These are phyloP conservation scores for Chesias legatella DNA, from an alignment of 2,888 invertebrate genomes.

Conservation along the genomic window DNA sequence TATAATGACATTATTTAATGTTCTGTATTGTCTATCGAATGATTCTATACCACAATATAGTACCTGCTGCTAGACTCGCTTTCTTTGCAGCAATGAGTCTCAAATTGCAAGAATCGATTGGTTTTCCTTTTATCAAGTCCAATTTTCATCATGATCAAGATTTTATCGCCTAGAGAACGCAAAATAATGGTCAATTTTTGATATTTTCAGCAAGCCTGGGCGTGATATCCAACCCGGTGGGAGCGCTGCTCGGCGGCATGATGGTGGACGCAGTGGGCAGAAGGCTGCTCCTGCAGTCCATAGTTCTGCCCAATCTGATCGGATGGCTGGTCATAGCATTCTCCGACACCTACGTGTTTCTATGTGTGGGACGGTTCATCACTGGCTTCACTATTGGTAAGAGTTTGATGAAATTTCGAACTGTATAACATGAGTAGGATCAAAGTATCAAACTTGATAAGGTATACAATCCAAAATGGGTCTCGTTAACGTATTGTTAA, in stretches of 20 bases:
- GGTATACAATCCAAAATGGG: too few relatives aligned
- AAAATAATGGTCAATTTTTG: too few relatives aligned
- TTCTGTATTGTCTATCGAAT: too few relatives aligned
- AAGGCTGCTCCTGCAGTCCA: constrained; percentile 82
- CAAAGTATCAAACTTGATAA: too few relatives aligned
- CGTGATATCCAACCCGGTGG: constrained; percentile 86
- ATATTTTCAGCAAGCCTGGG: constrained; percentile 83
- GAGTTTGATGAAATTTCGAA: constrained; percentile 22
- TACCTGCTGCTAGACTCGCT: too few relatives aligned
- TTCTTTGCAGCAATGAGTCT: too few relatives aligned
- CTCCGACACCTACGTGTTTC: constrained; percentile 80
- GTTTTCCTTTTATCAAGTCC: too few relatives aligned
- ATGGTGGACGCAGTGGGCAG: constrained; percentile 84
- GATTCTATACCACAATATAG: too few relatives aligned
- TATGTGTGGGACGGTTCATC: constrained; percentile 84
- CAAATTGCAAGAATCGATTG: too few relatives aligned
- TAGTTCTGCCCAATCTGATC: constrained; percentile 83
- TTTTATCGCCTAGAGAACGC: too few relatives aligned
- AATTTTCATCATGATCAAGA: too few relatives aligned
- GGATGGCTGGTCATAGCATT: constrained; percentile 86
- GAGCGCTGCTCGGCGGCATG: constrained; percentile 84
- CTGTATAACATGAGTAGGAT: not conserved
- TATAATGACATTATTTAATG: too few relatives aligned
- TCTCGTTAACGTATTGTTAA: not conserved
- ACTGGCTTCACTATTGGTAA: constrained; percentile 85